Evolutionary conservation across 2,113 vertebrate genomes (phyloP), one percentile per base, ranked within the genome.

Genomic region (Chaenogobius annularis): DNA sequence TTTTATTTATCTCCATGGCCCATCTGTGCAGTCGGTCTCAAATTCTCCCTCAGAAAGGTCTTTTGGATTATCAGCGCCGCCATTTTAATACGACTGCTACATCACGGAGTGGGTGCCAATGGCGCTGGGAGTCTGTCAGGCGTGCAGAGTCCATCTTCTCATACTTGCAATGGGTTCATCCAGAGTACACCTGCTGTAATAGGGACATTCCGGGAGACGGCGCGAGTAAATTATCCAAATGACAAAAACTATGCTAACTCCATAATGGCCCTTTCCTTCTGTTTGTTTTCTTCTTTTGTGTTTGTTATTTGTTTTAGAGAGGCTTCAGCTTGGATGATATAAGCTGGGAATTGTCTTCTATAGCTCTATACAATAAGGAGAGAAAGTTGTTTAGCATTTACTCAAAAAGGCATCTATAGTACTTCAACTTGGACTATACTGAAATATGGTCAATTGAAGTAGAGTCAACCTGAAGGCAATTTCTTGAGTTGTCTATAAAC

Each of bases 1-100:
- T 94, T 95, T 95, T 96, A 95, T 93, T 92, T 92, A 97, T 97
- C 94, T 95, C 93, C 93, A 90, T 70, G 76, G 94, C 95, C 96
- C 96, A 97, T 96, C 96, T 97, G 96, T 96, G 96, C 95, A 75
- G 93, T 92, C 92, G 93, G 94, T 93, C 94, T 95, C 93, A 92
- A 94, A 94, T 93, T 95, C 96, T 96, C 93, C 94, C 93, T 80
- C 91, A 95, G 94, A 96, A 95, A 95, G 95, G 93, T 94, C 94
- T 93, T 95, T 95, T 94, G 92, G 95, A 95, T 95, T 94, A 96
- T 96, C 94, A 92, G 93, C 93, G 91, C 94, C 92, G 94, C 94
- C 95, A 92, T 92, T 96, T 95, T 96, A 97, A 96, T 96, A 95
- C 94, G 89, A 93, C 94, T 94, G 88, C 93, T 95, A 94, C 96